Evolutionary conservation across 1,140 invertebrate species (phyloP).

Genomic region (Adelges cooleyi): DNA sequence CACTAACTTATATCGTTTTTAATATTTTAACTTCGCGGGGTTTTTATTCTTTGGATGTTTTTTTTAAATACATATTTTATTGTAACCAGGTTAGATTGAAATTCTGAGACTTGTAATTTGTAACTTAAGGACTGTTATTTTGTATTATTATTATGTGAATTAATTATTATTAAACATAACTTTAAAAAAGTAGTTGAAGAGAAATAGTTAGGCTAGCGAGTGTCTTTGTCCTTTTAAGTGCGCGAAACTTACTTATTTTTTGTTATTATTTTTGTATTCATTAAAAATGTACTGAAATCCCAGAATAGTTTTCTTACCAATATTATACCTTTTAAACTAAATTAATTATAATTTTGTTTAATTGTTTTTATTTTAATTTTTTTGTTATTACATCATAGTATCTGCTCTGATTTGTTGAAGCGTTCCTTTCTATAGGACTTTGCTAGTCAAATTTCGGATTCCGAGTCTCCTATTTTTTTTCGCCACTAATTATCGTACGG

Average conservation of each 20-base stretch:
- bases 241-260: conserved; percentile 28
- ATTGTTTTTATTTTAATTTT: conserved; percentile 27
- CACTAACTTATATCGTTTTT: conserved; percentile 26
- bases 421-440: conserved; percentile 23
- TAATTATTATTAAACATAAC: conserved; percentile 28
- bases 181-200: conserved; percentile 23
- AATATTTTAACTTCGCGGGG: conserved; percentile 25
- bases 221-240: conserved; percentile 24
- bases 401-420: conserved; percentile 28
- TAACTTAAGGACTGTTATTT: conserved; percentile 29
- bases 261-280: conserved; percentile 28
- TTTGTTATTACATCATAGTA: conserved; percentile 28
- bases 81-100: conserved; percentile 29
- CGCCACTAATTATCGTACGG: conserved; percentile 16
- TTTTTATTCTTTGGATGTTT: conserved; percentile 28
- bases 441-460: conserved; percentile 29
- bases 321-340: conserved; percentile 21
- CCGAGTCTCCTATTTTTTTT: conserved; percentile 28
- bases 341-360: conserved; percentile 27
- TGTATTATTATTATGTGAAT: conserved; percentile 29
- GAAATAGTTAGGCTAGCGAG: conserved; percentile 23
- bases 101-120: conserved; percentile 29
- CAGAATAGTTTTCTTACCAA: conserved; percentile 24
- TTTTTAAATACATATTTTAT: conserved; percentile 27
- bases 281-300: conserved; percentile 28